phyloP scores from a whole-genome alignment of 2,888 invertebrate genomes.

The Archips crataeganus region DNA sequence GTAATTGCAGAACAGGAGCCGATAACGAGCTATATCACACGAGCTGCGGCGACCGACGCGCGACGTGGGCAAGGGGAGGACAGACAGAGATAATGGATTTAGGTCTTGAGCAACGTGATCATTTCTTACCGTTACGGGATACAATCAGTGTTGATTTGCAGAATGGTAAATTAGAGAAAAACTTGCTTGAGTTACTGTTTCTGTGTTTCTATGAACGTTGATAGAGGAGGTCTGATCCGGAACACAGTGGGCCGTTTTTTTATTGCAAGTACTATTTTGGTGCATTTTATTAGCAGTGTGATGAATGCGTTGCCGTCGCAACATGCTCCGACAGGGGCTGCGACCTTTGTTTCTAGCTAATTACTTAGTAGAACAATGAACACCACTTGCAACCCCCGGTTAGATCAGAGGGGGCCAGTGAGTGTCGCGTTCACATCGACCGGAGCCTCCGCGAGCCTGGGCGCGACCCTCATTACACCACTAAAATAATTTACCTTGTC shows the following conservation, averaged over 20 bases:
- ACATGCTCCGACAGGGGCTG: constrained; percentile 6
- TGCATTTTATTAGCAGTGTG: not conserved
- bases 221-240: not conserved
- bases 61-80: not conserved
- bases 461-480: constrained; percentile 21
- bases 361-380: constrained; percentile 20
- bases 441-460: not conserved
- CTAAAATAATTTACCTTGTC: constrained; percentile 23
- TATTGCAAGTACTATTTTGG: not conserved
- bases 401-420: constrained; percentile 8
- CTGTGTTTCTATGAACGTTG: not conserved
- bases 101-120: not conserved
- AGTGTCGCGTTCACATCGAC: not conserved
- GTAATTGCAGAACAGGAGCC: constrained; percentile 4
- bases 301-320: not conserved
- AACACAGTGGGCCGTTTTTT: too few relatives aligned
- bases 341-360: constrained; percentile 27
- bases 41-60: not conserved
- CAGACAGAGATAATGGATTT: not conserved
- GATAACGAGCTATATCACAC: not conserved
- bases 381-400: constrained; percentile 27
- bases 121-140: not conserved
- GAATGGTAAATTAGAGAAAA: not conserved
- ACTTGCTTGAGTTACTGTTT: not conserved
- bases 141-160: too few relatives aligned